Percentiles rank a stretch among this genome's conserved stretches.
Evolutionary conservation across 1,140 invertebrate genomes (phyloP).

Genomic region (Laupala kohalensis): DNA sequence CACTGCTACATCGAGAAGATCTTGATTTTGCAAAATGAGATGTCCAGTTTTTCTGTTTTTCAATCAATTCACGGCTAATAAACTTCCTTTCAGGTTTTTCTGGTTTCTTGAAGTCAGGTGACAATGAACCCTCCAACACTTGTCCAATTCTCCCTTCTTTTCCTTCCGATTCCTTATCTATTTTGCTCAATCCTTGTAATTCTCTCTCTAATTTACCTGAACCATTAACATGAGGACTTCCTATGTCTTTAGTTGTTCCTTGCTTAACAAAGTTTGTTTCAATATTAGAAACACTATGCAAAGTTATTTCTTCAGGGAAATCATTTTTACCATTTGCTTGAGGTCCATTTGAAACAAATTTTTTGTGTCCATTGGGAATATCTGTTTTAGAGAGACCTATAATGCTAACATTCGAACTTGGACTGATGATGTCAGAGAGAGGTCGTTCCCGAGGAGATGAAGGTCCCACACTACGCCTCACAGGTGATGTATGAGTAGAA

Average conservation of each 20-base stretch:
- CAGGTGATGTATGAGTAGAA: neutral
- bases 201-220: neutral
- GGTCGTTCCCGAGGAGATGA: neutral
- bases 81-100: conserved; percentile 70
- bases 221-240: neutral
- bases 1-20: conserved; percentile 44
- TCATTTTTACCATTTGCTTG: neutral
- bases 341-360: neutral
- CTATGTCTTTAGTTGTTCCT: neutral
- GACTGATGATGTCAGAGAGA: neutral
- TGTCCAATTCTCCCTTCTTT: neutral
- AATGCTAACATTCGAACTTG: neutral
- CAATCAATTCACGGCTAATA: conserved; percentile 71
- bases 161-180: neutral
- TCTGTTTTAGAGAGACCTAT: neutral
- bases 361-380: neutral
- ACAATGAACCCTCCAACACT: neutral
- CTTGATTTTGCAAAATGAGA: conserved; percentile 73
- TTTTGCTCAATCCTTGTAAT: neutral
- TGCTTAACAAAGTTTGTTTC: neutral
- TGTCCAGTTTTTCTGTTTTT: conserved; percentile 83
- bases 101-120: conserved; percentile 40
- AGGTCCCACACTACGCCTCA: neutral
- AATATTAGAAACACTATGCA: neutral
- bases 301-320: neutral